Base-by-base conservation (phyloP, 1,140 invertebrate genomes). In the Elymnias hypermnestra region DNA sequence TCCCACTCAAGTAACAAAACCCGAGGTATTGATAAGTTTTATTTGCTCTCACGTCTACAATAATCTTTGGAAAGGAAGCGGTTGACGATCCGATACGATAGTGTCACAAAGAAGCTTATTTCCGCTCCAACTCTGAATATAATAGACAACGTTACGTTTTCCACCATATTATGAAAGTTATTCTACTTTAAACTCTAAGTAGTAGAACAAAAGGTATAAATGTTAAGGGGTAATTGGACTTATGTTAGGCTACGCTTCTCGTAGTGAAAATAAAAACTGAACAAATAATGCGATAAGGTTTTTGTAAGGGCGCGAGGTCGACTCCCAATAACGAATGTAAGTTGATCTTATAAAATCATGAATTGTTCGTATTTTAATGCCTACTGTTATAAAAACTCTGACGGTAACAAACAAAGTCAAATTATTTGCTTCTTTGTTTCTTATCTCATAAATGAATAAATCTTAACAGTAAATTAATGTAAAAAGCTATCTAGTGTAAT, bases 51-150 rank as follows among this genome's bases (percentile, higher is more conserved):
- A 62, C 54, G 69, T 72, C 69, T 66, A 73, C 68, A 75, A 79
- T 77, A 77, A 81, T 83, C 74, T 81, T 64, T 64, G 53, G 64
- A 72, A 72, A 75, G 73, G 75, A 81, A 77, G 68, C 77, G 66
- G 68, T 79, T 77, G 66, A 72, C 76, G 69, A 82, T 72, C 63
- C 69, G 69, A 81, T 75, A 69, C 69, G 73, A 82, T 79, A 81
- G 68, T 83, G 75, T 81, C 79, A 83, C 79, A 83, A 82, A 82
- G 79, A 63, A 79, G 70, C 77, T 83, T 83, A 82, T 83, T 83
- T 83, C 79, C 79, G 76, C 61, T 72, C 68, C 54, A 48, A 71
- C 62, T 72, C 54, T 58, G 54, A 56, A 55, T 57, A 72, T 72
- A 72, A 76, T 75, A 56, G 57, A 57, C 69, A 63, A 73, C 51